Evolutionary conservation across 2,113 vertebrate species (phyloP), one percentile per base, ranked within the genome.

Genomic region (Orthonyx spaldingii): DNA sequence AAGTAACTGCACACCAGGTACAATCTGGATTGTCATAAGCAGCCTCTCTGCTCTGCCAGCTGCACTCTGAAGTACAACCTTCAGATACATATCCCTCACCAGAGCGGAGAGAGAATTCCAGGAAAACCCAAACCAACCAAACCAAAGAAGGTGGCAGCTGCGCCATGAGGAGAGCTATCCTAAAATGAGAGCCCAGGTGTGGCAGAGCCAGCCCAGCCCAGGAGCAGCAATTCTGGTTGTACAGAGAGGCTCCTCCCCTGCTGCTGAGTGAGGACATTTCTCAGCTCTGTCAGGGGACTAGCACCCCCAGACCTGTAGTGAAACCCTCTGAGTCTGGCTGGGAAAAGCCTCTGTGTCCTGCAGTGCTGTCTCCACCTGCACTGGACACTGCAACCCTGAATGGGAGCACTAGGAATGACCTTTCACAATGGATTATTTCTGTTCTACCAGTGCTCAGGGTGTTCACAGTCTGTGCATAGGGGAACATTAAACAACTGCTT

Each of bases 361-460:
- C 65, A 49, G 65, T 3, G 41, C 63, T 59, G 32, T 3, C 59
- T 15, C 22, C 35, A 24, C 1, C 61, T 39, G 56, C 79, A 5
- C 44, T 11, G 39, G 11, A 2, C 6, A 4, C 52, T 28, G 46
- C 32, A 23, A 9, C 2, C 6, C 44, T 3, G 5, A 56, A 15
- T 0, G 39, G 44, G 63, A 44, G 44, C 30, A 7, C 37, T 17
- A 44, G n/a, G 14, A 60, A 41, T 3, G 55, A 19, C 9, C 11
- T 33, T 4, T 23, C 32, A 6, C 1, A 12, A 20, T 0, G 18
- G 5, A 0, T 32, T 21, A 9, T 2, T 30, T 12, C 65, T 76
- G 32, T 13, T 37, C 75, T 30, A 8, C 30, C 27, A 21, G 70
- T 2, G 50, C 61, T 28, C 19, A 1, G 0, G 6, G 7, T 10